Percentiles rank a stretch among this genome's conserved stretches.
These are phyloP conservation scores for Diachrysia chrysitis DNA, from an alignment of 2,888 invertebrate species.

Conservation along the genomic window DNA sequence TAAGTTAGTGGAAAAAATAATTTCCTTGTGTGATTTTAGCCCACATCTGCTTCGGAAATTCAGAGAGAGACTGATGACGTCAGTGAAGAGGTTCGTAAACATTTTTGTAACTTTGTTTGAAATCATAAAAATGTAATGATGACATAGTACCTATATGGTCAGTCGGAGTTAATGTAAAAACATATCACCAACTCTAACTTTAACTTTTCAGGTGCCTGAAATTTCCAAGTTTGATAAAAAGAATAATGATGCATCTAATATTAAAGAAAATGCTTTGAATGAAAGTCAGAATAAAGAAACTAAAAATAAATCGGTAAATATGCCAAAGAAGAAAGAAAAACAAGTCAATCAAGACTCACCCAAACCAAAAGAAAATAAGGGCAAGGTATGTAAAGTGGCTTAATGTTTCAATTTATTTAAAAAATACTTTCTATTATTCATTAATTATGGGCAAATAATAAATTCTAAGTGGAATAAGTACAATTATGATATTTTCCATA, in stretches of 20 bases:
- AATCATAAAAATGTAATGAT: no score
- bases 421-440: no score
- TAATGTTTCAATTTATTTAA: no score
- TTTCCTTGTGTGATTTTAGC: constrained; percentile 25
- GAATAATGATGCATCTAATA: not conserved
- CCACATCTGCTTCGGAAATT: not conserved
- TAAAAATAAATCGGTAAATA: constrained; percentile 13
- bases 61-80: constrained; percentile 16
- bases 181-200: no score
- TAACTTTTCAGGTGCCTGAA: constrained; percentile 13
- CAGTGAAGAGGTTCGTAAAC: constrained; percentile 18
- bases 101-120: not conserved
- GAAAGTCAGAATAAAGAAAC: no score
- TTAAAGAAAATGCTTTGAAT: no score
- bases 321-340: constrained; percentile 3
- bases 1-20: not conserved
- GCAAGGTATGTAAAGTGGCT: constrained; percentile 17
- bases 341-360: not conserved
- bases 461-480: no score
- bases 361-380: constrained; percentile 10
- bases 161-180: no score
- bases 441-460: no score
- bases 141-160: no score
- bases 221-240: not conserved
- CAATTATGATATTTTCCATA: no score